These are phyloP conservation scores for Scaptomyza parva DNA, from an alignment of 2,888 invertebrate genomes.

Conservation along the genomic window DNA sequence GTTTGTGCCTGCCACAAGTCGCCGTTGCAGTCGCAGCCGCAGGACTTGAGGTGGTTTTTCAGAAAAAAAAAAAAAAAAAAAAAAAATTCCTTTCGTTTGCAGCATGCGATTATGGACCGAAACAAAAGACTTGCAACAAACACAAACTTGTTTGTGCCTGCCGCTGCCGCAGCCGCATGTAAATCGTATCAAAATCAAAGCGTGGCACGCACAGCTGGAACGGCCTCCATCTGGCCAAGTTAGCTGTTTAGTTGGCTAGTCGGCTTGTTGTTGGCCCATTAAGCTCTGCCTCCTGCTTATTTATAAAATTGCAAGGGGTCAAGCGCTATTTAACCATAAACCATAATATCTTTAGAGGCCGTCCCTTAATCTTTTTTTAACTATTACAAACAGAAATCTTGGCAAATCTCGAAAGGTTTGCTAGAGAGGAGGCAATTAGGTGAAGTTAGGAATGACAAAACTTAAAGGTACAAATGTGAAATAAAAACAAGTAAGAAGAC, in stretches of 20 bases:
- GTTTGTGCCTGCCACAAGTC: slow-evolving; percentile 13
- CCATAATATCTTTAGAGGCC: slow-evolving; percentile 45
- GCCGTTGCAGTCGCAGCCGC: slow-evolving; percentile 57
- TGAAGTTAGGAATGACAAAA: slow-evolving; percentile 46
- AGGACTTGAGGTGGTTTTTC: slow-evolving; percentile 67
- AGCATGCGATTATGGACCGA: slow-evolving; percentile 34
- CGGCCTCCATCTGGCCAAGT: slow-evolving; percentile 11
- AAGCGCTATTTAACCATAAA: slow-evolving; percentile 57
- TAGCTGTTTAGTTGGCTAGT: slow-evolving; percentile 23
- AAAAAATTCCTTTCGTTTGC: slow-evolving; percentile 46
- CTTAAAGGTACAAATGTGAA: slow-evolving; percentile 9
- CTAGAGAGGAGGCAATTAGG: slow-evolving; percentile 51
- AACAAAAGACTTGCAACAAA: slow-evolving; percentile 61
- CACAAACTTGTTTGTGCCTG: slow-evolving; percentile 63
- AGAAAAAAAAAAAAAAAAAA: too few relatives aligned
- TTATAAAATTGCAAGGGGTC: slow-evolving; percentile 72
- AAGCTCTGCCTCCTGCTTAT: slow-evolving; percentile 54
- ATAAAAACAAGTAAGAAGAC: too few relatives aligned
- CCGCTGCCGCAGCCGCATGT: slow-evolving; percentile 48
- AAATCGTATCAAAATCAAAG: slow-evolving; percentile 60
- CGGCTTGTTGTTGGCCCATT: slow-evolving; percentile 33
- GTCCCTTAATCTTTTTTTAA: slow-evolving; percentile 44
- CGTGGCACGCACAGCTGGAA: slow-evolving; percentile 68
- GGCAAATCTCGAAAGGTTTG: slow-evolving; percentile 60
- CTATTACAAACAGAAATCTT: slow-evolving; percentile 55